A percentile compares a stretch with the other conserved stretches of the same genome.
phyloP scores from a whole-genome alignment of 2,113 vertebrate species.

The Campylorhamphus procurvoides region DNA sequence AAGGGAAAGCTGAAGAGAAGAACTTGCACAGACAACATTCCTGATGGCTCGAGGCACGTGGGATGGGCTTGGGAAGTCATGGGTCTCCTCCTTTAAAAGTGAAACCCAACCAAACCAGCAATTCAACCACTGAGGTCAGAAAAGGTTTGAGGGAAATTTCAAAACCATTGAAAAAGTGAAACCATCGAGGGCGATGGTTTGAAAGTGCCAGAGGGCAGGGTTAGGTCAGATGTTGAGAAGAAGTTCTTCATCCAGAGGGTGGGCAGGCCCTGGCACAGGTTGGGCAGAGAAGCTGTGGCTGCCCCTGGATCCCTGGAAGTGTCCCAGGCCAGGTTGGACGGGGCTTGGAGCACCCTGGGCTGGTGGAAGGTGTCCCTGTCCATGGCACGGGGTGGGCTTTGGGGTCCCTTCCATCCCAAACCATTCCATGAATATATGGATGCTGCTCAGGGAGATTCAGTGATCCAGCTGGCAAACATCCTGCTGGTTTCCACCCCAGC shows the following conservation, averaged over 20 bases:
- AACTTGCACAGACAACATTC: background rate
- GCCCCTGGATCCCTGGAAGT: background rate
- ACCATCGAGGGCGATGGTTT: background rate
- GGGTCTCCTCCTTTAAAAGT: background rate
- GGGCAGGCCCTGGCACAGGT: rapidly evolving
- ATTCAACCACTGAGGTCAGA: background rate
- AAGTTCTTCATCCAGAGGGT: background rate
- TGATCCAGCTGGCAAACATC: too few species aligned
- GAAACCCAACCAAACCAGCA: background rate
- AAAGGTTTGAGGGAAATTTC: background rate
- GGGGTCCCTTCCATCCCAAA: background rate
- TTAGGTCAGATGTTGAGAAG: rapidly evolving
- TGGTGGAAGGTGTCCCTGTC: background rate
- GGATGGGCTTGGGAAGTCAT: background rate
- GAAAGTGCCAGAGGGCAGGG: background rate
- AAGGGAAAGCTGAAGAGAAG: background rate
- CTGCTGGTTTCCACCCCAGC: too few species aligned
- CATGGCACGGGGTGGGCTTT: background rate
- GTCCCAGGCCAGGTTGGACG: rapidly evolving
- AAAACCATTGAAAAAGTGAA: background rate
- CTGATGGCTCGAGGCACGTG: background rate
- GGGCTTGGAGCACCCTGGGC: background rate
- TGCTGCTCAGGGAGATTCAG: too few species aligned
- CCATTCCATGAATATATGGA: background rate
- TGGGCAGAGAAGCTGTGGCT: background rate